Percentiles rank a stretch among this genome's conserved stretches.
Evolutionary conservation across 2,888 invertebrate species (phyloP).

Genomic region (Trachelus stipa): DNA sequence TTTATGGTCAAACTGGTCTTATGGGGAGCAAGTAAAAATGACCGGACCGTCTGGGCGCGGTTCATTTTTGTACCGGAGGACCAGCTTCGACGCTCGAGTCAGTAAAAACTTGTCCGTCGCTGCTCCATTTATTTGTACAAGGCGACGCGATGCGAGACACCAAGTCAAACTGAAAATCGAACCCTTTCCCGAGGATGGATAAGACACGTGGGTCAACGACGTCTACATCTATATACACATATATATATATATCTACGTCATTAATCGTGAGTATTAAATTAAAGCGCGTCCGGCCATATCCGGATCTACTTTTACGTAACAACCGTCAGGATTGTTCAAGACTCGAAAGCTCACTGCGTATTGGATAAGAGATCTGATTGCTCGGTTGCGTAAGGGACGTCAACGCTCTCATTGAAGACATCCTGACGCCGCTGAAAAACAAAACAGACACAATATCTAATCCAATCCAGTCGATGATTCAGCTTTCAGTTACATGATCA

Average conservation of each 20-base stretch:
- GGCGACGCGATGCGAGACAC: background rate
- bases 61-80: slow-evolving; percentile 16
- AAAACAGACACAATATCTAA: background rate
- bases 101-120: slow-evolving; percentile 2
- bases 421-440: background rate
- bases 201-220: background rate
- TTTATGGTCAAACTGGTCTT: slow-evolving; percentile 27
- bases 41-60: slow-evolving; percentile 14
- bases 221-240: background rate
- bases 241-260: background rate
- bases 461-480: background rate
- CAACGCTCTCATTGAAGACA: background rate
- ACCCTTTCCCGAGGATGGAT: background rate
- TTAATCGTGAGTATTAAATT: background rate
- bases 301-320: background rate
- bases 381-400: background rate
- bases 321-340: background rate
- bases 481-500: background rate
- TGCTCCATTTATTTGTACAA: background rate
- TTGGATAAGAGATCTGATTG: background rate
- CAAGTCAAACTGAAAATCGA: background rate
- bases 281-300: background rate
- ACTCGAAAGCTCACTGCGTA: background rate
- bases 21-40: slow-evolving; percentile 22
- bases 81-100: background rate